Evolutionary conservation across 2,797 vertebrate genomes (phyloP), one percentile per base, ranked within the genome.

Genomic region (Hafferia zeledoni): DNA sequence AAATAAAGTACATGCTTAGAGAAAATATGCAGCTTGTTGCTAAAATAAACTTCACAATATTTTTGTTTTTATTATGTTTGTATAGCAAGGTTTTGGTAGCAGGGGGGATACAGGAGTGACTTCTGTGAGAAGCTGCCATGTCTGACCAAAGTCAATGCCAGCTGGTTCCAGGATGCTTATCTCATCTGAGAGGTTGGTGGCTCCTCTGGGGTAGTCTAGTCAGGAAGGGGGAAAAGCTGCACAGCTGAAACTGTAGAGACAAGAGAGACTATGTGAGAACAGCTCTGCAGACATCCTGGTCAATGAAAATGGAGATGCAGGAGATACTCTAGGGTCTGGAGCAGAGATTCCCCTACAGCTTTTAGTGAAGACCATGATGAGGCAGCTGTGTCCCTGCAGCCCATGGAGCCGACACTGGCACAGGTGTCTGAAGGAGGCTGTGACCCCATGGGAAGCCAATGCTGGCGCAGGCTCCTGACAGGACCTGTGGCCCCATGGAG

Each of bases 131-230:
- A 39, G n/a, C 4, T 57, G 50, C 4, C 18, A 3, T 57, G 50
- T 27, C 20, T 64, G 50, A 46, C 5, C 4, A 52, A 24, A 64
- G n/a, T 10, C 59, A 50, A 10, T 13, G 27, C 23, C 72, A 77
- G 24, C n/a, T 4, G 2, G 19, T 8, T 44, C n/a, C 11, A 11
- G 65, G 37, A 11, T 4, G 30, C 14, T 46, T 37, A 64, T 7
- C 52, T 72, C 52, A 3, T 3, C 0, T 0, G 24, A 50, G 33
- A 17, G 23, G 31, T 0, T 64, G 50, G 28, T 4, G 19, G 3
- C 10, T 52, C 17, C 56, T 22, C 28, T 27, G 28, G 28, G 37
- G 31, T 1, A 33, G 12, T 17, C 25, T 0, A 25, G 37, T 9
- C 15, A 15, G 20, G 43, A 63, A 50, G 20, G 10, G 17, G 49